These are phyloP conservation scores for Ophion obscuratus DNA, from an alignment of 2,888 invertebrate genomes.

Conservation along the genomic window DNA sequence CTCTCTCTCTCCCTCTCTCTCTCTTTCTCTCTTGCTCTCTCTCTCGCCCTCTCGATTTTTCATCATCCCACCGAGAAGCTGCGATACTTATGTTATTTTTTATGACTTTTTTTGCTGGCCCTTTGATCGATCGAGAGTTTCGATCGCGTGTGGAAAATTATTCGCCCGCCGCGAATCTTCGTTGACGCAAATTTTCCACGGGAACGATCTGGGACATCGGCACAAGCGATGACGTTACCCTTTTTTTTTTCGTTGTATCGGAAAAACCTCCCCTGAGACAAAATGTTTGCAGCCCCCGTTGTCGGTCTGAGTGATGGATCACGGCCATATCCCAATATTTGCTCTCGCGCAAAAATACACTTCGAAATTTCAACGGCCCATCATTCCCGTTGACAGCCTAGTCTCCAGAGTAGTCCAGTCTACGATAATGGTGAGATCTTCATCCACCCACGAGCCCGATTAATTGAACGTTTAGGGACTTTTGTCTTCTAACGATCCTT, in stretches of 20 bases:
- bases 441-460: neutral
- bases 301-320: slow-evolving; percentile 75
- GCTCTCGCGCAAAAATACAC: neutral
- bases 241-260: slow-evolving; percentile 65
- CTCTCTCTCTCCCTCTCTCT: no score
- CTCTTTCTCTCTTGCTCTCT: no score
- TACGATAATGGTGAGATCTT: slow-evolving; percentile 61
- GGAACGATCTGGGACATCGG: slow-evolving; percentile 57
- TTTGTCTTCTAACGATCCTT: neutral
- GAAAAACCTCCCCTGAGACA: slow-evolving; percentile 55
- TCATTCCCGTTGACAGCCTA: neutral
- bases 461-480: neutral
- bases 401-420: neutral
- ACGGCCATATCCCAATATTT: slow-evolving; percentile 29
- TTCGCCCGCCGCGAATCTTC: slow-evolving; percentile 76
- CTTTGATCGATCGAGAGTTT: slow-evolving; percentile 81
- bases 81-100: slow-evolving; percentile 34
- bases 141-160: slow-evolving; percentile 82
- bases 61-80: slow-evolving; percentile 52
- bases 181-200: slow-evolving; percentile 75
- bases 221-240: slow-evolving; percentile 60
- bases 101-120: slow-evolving; percentile 23
- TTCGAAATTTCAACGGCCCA: slow-evolving; percentile 36
- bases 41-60: slow-evolving; percentile 38
- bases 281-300: slow-evolving; percentile 76